A percentile compares a stretch with the other conserved stretches of the same genome.
These are phyloP conservation scores for Tapirus indicus DNA, from an alignment of 2,797 vertebrate genomes.

Conservation along the genomic window DNA sequence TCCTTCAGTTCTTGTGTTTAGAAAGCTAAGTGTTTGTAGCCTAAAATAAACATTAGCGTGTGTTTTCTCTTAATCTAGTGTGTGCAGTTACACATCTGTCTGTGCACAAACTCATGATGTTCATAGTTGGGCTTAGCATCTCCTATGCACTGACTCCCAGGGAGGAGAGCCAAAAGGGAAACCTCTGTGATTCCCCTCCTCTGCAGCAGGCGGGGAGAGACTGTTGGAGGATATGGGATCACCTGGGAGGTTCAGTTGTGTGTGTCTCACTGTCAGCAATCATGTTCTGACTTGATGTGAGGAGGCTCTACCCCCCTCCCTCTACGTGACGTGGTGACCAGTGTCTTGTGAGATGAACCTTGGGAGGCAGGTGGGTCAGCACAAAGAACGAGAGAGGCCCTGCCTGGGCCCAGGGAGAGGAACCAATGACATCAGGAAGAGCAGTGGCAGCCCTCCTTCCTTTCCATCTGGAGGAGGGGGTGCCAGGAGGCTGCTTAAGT, in stretches of 20 bases:
- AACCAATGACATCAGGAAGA: neutral
- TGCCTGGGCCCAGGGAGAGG: neutral
- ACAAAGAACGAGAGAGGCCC: neutral
- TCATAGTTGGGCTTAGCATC: neutral
- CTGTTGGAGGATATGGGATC: neutral
- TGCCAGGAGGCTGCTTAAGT: neutral
- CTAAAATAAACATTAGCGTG: conserved; percentile 36
- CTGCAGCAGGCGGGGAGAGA: neutral
- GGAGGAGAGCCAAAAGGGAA: conserved; percentile 46
- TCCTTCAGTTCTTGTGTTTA: conserved; percentile 48
- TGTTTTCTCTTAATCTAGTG: neutral
- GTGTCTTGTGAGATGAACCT: neutral
- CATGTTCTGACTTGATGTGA: neutral
- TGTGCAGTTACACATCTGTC: neutral
- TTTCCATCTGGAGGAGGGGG: neutral
- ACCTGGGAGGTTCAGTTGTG: neutral
- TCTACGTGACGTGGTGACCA: neutral
- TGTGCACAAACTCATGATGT: neutral
- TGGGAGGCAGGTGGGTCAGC: conserved; percentile 25
- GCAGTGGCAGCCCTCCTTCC: neutral
- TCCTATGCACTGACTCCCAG: neutral
- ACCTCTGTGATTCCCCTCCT: neutral
- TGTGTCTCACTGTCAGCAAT: neutral
- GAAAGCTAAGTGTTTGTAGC: conserved; percentile 16
- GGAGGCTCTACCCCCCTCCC: neutral